Conservation (phyloP, 2,888 invertebrate genomes). For the Melinaea menophilus region DNA sequence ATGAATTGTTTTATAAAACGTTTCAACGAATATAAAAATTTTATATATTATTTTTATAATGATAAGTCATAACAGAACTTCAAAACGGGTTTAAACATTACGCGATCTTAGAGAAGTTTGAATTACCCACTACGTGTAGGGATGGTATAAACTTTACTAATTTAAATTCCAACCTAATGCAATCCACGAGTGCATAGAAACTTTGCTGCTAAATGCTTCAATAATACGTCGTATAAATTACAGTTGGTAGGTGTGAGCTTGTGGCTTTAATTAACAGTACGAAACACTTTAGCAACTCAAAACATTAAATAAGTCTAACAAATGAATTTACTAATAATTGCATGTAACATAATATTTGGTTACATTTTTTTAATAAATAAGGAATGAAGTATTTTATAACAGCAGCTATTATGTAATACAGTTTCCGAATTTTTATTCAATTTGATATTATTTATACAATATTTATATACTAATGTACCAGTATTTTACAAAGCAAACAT, state of each 20-base stretch:
- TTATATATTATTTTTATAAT: neutral
- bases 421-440: too few relatives aligned
- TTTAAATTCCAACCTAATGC: slow-evolving; percentile 1
- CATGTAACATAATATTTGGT: too few relatives aligned
- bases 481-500: too few relatives aligned
- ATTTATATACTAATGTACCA: too few relatives aligned
- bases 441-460: too few relatives aligned
- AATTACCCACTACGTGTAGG: neutral
- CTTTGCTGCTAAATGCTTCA: neutral
- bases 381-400: too few relatives aligned
- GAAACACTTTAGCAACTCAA: too few relatives aligned
- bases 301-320: too few relatives aligned
- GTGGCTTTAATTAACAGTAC: too few relatives aligned
- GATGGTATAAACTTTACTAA: slow-evolving; percentile 5
- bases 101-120: neutral
- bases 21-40: neutral
- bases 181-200: neutral
- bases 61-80: neutral
- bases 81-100: neutral
- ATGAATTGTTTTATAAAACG: slow-evolving; percentile 13
- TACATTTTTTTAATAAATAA: too few relatives aligned
- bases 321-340: too few relatives aligned
- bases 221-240: neutral
- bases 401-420: too few relatives aligned
- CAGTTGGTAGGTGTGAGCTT: neutral